These are phyloP conservation scores for Silvanus unidentatus DNA, from an alignment of 2,888 invertebrate genomes.

Conservation along the genomic window DNA sequence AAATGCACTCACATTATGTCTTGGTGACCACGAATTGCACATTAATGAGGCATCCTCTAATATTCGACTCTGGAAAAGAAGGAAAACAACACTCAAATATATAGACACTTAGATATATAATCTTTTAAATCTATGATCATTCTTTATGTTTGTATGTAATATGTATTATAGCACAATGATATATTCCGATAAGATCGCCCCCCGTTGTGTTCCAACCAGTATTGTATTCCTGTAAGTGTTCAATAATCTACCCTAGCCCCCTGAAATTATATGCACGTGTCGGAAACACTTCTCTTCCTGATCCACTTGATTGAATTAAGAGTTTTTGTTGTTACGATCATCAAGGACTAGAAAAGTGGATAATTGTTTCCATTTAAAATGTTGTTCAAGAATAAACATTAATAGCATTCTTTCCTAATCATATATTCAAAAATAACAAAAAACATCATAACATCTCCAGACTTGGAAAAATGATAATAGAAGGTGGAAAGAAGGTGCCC, in stretches of 20 bases:
- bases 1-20: constrained; percentile 74
- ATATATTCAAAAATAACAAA: too few species aligned
- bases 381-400: too few species aligned
- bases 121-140: too few species aligned
- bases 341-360: too few species aligned
- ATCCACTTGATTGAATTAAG: constrained; percentile 2
- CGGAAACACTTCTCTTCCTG: constrained; percentile 23
- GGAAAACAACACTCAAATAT: constrained; percentile 11
- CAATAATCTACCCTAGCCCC: not conserved
- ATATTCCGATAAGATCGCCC: not conserved
- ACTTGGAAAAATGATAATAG: not conserved
- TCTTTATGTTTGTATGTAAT: not conserved
- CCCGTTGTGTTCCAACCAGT: not conserved
- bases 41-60: constrained; percentile 84
- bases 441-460: too few species aligned
- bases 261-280: constrained; percentile 24
- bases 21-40: constrained; percentile 88
- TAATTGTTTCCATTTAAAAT: too few species aligned
- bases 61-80: constrained; percentile 76
- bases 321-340: too few species aligned
- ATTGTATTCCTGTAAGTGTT: not conserved
- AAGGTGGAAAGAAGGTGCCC: constrained; percentile 6
- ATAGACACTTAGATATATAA: not conserved
- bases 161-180: constrained; percentile 2
- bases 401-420: too few species aligned